Base-by-base conservation (phyloP, 2,797 vertebrate genomes). In the Argya squamiceps region DNA sequence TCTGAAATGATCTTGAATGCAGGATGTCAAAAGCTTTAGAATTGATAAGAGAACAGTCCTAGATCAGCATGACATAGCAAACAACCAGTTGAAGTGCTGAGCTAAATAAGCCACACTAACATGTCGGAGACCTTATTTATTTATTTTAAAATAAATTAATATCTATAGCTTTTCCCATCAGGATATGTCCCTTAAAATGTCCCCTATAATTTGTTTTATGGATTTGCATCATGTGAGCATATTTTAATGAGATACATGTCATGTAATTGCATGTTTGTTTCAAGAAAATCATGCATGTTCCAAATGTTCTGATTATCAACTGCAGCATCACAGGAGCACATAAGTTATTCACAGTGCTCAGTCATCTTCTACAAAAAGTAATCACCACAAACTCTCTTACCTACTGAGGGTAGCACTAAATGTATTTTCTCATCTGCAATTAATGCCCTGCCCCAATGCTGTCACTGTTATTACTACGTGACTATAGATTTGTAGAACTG, bases 21-120 rank as follows among this genome's bases (percentile, higher is more conserved):
- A 88, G 49, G 64, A 79, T 96, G 96, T 97, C 97, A 97, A 95
- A 97, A 97, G 84, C 92, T 95, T 96, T 92, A 89, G 56, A 95
- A 94, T 68, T 93, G 84, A 89, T 71, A 87, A 74, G 55, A 94
- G 55, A 93, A 92, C 65, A 94, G 93, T 70, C 93, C 89, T 91
- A 92, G 93, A 96, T 97, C 81, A 92, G 91, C 24, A 4, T 94
- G 96, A 97, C 85, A 88, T 41, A 88, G 79, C 88, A 96, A 95
- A 96, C 85, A 96, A 96, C 68, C 84, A 94, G 85, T 15, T 71
- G 92, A 84, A 92, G 64, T 59, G 67, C 36, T 70, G 70, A 91
- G 46, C n/a, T 92, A 95, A 96, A 92, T 69, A 75, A 96, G 46
- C 47, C 73, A 60, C 47, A 53, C 52, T 76, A 73, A 92, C 17